Percentiles rank a stretch among this genome's conserved stretches.
These are phyloP conservation scores for Cyprinodon brontotheroides DNA, from an alignment of 2,113 vertebrate genomes.

Conservation along the genomic window DNA sequence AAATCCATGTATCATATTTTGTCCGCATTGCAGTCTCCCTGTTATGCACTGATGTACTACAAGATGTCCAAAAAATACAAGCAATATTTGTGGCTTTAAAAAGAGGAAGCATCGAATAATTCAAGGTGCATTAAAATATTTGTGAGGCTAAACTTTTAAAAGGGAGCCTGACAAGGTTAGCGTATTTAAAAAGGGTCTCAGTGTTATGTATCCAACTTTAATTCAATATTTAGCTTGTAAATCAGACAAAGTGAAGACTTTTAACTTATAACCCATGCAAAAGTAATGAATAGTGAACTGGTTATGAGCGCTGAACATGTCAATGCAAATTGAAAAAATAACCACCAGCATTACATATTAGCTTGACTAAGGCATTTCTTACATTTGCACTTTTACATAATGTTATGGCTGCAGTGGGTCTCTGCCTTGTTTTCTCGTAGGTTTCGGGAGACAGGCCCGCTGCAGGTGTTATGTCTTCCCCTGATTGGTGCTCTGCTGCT, in stretches of 20 bases:
- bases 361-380: conserved; percentile 15
- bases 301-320: not conserved
- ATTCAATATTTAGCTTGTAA: conserved; percentile 32
- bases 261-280: conserved; percentile 59
- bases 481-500: no score
- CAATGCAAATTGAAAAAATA: conserved; percentile 7
- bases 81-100: not conserved
- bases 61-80: not conserved
- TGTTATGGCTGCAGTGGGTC: no score
- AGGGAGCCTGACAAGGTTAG: not conserved
- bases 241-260: conserved; percentile 20
- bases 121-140: not conserved
- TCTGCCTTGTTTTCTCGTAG: no score
- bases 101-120: not conserved
- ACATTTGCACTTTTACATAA: conserved; percentile 4
- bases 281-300: conserved; percentile 31
- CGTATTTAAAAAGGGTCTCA: conserved; percentile 32
- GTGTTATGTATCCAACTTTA: conserved; percentile 11
- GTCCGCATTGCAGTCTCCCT: not conserved
- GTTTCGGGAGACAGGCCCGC: no score
- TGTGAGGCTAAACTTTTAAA: not conserved
- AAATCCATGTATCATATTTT: not conserved
- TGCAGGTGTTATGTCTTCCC: no score
- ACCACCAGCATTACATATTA: conserved; percentile 16
- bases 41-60: not conserved